A percentile compares a stretch with the other conserved stretches of the same genome.
phyloP scores from a whole-genome alignment of 2,888 invertebrate genomes.

The Chrysolina americana region DNA sequence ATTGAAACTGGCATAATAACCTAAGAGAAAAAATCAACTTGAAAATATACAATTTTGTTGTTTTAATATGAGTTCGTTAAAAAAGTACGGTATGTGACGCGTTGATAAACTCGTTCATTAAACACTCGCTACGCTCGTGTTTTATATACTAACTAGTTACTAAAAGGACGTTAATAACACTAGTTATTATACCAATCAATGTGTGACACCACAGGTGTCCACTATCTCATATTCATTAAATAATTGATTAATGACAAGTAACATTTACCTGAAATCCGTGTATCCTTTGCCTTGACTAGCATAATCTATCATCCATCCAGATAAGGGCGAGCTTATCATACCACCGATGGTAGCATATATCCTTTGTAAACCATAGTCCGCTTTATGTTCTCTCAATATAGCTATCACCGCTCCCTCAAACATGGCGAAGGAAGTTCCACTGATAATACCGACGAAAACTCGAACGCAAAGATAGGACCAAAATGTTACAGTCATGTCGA shows the following conservation, averaged over 20 bases:
- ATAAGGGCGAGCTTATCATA: slow-evolving; percentile 85
- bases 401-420: slow-evolving; percentile 86
- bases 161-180: too few species aligned
- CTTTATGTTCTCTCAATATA: slow-evolving; percentile 81
- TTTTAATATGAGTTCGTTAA: too few species aligned
- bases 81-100: too few species aligned
- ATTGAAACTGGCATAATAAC: too few species aligned
- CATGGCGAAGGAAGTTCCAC: slow-evolving; percentile 85
- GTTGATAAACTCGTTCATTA: too few species aligned
- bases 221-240: not conserved
- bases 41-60: too few species aligned
- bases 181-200: too few species aligned
- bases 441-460: slow-evolving; percentile 77
- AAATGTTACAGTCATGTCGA: slow-evolving; percentile 79
- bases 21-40: too few species aligned
- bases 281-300: slow-evolving; percentile 80
- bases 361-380: slow-evolving; percentile 84
- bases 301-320: slow-evolving; percentile 82
- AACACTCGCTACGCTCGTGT: too few species aligned
- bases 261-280: slow-evolving; percentile 79
- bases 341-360: slow-evolving; percentile 84
- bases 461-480: slow-evolving; percentile 80
- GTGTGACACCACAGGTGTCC: too few species aligned
- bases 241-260: not conserved
- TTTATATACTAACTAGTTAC: too few species aligned